phyloP scores from a whole-genome alignment of 2,797 vertebrate genomes.

The Tenualosa ilisha region DNA sequence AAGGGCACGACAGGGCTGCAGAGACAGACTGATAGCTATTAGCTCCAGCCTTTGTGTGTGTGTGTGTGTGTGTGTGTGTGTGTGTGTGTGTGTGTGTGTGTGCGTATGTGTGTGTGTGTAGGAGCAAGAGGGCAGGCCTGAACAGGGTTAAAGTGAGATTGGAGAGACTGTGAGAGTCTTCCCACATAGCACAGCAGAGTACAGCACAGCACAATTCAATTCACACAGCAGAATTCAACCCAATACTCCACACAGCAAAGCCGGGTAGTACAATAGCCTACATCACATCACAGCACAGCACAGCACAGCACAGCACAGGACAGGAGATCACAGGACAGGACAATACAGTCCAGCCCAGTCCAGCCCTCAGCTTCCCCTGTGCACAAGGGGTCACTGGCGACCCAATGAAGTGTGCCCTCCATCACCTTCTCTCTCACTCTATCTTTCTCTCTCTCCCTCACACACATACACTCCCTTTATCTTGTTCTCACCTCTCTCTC shows the following conservation, averaged over 20 bases:
- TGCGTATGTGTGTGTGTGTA: no score
- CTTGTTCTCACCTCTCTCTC: not conserved
- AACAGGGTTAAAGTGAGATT: not conserved
- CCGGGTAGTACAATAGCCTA: not conserved
- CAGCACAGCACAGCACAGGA: not conserved
- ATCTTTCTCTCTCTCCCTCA: not conserved
- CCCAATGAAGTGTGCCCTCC: constrained; percentile 17
- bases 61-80: no score
- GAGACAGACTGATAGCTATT: not conserved
- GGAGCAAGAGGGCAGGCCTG: not conserved
- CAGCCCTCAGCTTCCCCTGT: not conserved
- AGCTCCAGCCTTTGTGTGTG: not conserved
- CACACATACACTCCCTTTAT: no score
- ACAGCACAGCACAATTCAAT: not conserved
- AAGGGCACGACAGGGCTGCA: not conserved
- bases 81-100: no score
- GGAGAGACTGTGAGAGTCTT: not conserved
- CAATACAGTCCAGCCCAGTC: not conserved
- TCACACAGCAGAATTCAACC: not conserved
- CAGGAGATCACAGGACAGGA: not conserved
- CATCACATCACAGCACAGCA: not conserved
- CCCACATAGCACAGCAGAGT: not conserved
- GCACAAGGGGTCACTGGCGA: constrained; percentile 22
- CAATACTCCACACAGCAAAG: not conserved
- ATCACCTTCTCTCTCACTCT: not conserved